phyloP scores from a whole-genome alignment of 2,888 invertebrate species.

The Brenthis daphne region DNA sequence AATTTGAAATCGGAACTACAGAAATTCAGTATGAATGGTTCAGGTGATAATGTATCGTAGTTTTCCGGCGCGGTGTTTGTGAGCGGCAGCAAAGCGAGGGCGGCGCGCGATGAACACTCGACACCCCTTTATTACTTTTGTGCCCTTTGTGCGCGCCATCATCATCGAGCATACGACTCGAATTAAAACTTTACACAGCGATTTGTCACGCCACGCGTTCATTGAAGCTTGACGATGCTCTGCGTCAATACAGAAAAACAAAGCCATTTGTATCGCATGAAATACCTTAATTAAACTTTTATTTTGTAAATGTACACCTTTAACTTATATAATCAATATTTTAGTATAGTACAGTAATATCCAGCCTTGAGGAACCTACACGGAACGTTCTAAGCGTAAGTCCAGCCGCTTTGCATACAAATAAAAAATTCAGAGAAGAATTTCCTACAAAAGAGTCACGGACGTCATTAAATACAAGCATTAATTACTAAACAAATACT shows the following conservation, averaged over 20 bases:
- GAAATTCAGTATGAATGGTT: constrained; percentile 29
- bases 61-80: constrained; percentile 40
- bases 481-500: constrained; percentile 43
- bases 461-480: constrained; percentile 42
- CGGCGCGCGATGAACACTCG: constrained; percentile 61
- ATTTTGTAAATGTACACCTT: not conserved
- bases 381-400: constrained; percentile 23
- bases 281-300: constrained; percentile 11
- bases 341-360: not conserved
- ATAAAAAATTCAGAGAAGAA: constrained; percentile 34
- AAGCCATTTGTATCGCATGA: constrained; percentile 25
- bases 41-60: constrained; percentile 39
- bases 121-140: constrained; percentile 77
- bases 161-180: constrained; percentile 68
- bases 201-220: constrained; percentile 55
- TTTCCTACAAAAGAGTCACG: constrained; percentile 38
- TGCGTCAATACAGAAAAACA: constrained; percentile 41
- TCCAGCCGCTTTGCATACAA: constrained; percentile 30
- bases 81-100: constrained; percentile 39
- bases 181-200: constrained; percentile 71
- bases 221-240: constrained; percentile 61
- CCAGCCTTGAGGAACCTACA: not conserved
- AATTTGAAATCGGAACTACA: constrained; percentile 24
- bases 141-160: constrained; percentile 69
- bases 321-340: not conserved